phyloP scores from a whole-genome alignment of 1,140 invertebrate species.

The Alviniconcha marisindica region DNA sequence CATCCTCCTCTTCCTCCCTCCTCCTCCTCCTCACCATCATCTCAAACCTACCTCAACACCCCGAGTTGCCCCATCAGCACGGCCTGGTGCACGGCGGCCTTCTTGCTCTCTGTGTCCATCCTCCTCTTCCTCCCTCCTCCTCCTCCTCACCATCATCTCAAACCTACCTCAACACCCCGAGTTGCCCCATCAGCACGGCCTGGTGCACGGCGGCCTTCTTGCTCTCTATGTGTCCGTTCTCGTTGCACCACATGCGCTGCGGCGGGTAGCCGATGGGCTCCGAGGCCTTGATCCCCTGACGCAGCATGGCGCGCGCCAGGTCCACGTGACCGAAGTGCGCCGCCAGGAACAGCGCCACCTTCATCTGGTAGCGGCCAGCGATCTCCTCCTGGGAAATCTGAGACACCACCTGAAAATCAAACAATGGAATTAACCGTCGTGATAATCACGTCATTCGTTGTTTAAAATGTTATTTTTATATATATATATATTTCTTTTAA shows the following conservation, averaged over 20 bases:
- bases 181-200: constrained; percentile 69
- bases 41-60: background rate
- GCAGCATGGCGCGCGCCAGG: constrained; percentile 66
- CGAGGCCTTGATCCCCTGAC: constrained; percentile 64
- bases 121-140: too few species aligned
- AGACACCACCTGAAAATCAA: constrained; percentile 50
- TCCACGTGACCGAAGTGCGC: constrained; percentile 75
- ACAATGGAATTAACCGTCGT: too few species aligned
- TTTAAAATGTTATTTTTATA: too few species aligned
- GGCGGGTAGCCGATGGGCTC: constrained; percentile 73
- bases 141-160: too few species aligned
- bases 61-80: too few species aligned
- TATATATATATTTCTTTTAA: too few species aligned
- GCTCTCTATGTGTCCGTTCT: constrained; percentile 66
- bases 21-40: too few species aligned
- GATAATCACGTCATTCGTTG: too few species aligned
- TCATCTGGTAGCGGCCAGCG: constrained; percentile 70
- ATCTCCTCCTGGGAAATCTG: constrained; percentile 67
- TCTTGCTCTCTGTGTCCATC: too few species aligned
- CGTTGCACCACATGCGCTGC: constrained; percentile 68
- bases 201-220: constrained; percentile 72
- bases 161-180: constrained; percentile 61
- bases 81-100: too few species aligned
- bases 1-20: too few species aligned
- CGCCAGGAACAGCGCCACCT: constrained; percentile 72